Evolutionary conservation across 2,888 invertebrate species (phyloP).

Genomic region (Papilio elwesi): DNA sequence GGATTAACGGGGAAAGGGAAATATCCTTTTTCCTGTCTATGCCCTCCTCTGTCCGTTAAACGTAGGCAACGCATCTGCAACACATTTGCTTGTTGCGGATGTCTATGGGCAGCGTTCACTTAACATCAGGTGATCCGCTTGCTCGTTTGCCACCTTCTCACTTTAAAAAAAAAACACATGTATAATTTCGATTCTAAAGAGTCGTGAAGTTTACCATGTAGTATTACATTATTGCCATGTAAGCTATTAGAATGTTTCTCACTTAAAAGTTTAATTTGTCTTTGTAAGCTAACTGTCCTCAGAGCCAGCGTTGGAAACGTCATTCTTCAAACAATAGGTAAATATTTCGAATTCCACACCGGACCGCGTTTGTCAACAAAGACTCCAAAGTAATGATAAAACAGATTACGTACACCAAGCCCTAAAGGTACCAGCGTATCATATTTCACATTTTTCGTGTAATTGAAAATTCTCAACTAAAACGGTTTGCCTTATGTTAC

Average conservation of each 20-base stretch:
- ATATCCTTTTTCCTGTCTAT: too few relatives aligned
- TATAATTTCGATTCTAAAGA: too few relatives aligned
- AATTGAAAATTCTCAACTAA: slow-evolving; percentile 14
- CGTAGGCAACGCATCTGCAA: too few relatives aligned
- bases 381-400: slow-evolving; percentile 14
- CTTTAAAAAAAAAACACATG: too few relatives aligned
- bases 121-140: too few relatives aligned
- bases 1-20: too few relatives aligned
- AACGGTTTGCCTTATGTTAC: not conserved
- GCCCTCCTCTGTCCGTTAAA: too few relatives aligned
- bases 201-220: not conserved
- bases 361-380: slow-evolving; percentile 8
- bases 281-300: not conserved
- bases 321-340: slow-evolving; percentile 14
- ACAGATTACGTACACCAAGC: slow-evolving; percentile 7
- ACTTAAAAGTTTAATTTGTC: not conserved
- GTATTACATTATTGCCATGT: not conserved
- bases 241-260: not conserved
- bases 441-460: slow-evolving; percentile 15
- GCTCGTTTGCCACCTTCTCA: too few relatives aligned
- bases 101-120: too few relatives aligned
- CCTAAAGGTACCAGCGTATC: not conserved
- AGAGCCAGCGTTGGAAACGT: not conserved
- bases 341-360: slow-evolving; percentile 8
- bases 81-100: too few relatives aligned